These are phyloP conservation scores for Thrips palmi DNA, from an alignment of 1,140 invertebrate genomes.

Conservation along the genomic window DNA sequence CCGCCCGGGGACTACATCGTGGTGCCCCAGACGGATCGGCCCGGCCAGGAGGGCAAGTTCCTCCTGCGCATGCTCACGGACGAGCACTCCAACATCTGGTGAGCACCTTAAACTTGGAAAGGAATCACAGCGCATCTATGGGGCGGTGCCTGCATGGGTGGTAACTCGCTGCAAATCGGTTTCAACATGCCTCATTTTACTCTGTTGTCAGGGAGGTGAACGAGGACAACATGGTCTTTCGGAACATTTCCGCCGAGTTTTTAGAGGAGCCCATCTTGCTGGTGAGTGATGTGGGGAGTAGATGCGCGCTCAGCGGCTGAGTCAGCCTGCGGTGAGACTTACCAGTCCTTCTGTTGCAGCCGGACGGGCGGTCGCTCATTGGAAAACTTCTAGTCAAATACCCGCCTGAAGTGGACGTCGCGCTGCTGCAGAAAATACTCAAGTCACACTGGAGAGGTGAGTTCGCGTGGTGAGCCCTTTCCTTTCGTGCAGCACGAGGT, in stretches of 20 bases:
- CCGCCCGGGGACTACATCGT: constrained; percentile 59
- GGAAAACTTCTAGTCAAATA: constrained; percentile 32
- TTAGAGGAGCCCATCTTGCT: constrained; percentile 29
- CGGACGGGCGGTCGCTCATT: constrained; percentile 28
- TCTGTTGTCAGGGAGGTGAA: constrained; percentile 46
- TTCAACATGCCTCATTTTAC: constrained; percentile 8
- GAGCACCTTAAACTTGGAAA: constrained; percentile 16
- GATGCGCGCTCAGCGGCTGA: not conserved
- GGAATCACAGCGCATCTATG: too few species aligned
- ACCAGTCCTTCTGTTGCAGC: constrained; percentile 20
- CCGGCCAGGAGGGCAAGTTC: constrained; percentile 51
- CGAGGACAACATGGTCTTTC: constrained; percentile 51
- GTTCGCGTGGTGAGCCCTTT: constrained; percentile 17
- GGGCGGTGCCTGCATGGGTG: not conserved
- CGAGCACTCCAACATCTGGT: constrained; percentile 55
- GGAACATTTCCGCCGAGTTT: constrained; percentile 39
- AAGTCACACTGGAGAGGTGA: constrained; percentile 37
- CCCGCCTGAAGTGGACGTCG: constrained; percentile 42
- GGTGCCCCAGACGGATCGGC: constrained; percentile 50
- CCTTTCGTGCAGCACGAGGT: too few species aligned
- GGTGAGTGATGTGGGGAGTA: constrained; percentile 18
- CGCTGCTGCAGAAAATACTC: constrained; percentile 37
- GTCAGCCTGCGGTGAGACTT: not conserved
- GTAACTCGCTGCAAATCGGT: too few species aligned
- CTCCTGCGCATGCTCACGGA: constrained; percentile 49